Evolutionary conservation across 2,888 invertebrate genomes (phyloP).

Genomic region (Hirtodrosophila cameraria): DNA sequence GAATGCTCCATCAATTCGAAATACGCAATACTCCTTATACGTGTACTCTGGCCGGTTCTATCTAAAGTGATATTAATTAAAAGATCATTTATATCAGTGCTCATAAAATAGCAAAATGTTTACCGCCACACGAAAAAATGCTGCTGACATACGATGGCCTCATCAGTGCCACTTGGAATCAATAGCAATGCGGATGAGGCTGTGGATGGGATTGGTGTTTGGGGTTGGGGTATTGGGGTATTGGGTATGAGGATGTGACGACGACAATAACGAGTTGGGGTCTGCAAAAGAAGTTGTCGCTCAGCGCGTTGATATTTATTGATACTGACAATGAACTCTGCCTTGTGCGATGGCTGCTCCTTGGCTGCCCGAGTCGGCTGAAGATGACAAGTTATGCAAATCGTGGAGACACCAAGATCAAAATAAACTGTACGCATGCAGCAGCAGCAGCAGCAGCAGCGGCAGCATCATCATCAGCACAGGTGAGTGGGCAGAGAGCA

Average conservation of each 20-base stretch:
- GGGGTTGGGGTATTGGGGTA: conserved; percentile 17
- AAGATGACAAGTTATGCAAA: conserved; percentile 79
- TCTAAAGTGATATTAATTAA: conserved; percentile 81
- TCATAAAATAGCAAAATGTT: conserved; percentile 79
- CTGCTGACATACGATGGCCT: conserved; percentile 67
- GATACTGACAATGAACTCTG: conserved; percentile 77
- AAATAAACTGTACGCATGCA: conserved; percentile 73
- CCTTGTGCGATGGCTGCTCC: conserved; percentile 16
- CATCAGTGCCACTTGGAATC: conserved; percentile 80
- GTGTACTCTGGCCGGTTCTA: conserved; percentile 46
- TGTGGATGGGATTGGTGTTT: conserved; percentile 11
- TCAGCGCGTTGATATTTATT: conserved; percentile 75
- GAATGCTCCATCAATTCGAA: conserved; percentile 81
- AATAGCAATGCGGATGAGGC: conserved; percentile 47
- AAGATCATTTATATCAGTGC: conserved; percentile 80
- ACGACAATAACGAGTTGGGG: conserved; percentile 4
- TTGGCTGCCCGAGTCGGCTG: conserved; percentile 29
- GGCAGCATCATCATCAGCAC: conserved; percentile 16
- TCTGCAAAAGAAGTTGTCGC: conserved; percentile 69
- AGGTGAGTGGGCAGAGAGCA: conserved; percentile 70
- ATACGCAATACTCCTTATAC: background rate
- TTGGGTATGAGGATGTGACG: conserved; percentile 7
- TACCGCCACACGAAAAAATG: conserved; percentile 52
- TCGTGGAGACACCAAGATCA: conserved; percentile 78
- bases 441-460: background rate